Evolutionary conservation across 1,140 invertebrate genomes (phyloP).

Genomic region (Venturia canescens): DNA sequence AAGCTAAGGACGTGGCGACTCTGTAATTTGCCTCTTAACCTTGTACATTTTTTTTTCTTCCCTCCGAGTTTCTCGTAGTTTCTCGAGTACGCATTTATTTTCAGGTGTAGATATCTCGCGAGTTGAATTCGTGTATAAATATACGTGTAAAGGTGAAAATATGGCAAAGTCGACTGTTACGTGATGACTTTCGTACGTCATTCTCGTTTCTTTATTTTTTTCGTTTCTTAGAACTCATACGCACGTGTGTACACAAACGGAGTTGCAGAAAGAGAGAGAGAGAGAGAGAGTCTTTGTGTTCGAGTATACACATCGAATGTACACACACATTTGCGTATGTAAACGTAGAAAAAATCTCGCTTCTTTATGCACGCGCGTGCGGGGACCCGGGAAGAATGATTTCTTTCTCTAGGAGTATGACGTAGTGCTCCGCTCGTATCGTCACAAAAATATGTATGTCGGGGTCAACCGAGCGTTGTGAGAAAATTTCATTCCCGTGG

Average conservation of each 20-base stretch:
- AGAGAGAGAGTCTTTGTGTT: not conserved
- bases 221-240: not conserved
- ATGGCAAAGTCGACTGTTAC: not conserved
- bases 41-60: slow-evolving; percentile 13
- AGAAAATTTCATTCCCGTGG: not conserved
- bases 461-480: not conserved
- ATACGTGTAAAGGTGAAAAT: not conserved
- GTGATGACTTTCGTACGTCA: slow-evolving; percentile 9
- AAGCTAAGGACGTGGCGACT: not conserved
- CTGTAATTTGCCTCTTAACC: slow-evolving; percentile 20
- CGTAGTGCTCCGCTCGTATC: not conserved
- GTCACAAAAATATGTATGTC: not conserved
- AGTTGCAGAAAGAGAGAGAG: no score
- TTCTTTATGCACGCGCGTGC: not conserved
- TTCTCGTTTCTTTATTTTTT: not conserved
- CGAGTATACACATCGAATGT: not conserved
- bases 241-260: not conserved
- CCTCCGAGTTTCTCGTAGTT: not conserved
- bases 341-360: not conserved
- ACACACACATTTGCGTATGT: not conserved
- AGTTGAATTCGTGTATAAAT: not conserved
- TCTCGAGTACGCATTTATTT: slow-evolving; percentile 16
- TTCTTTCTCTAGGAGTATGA: not conserved
- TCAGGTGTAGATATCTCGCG: not conserved
- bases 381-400: not conserved